Conservation (phyloP, 35 echinoderm and acorn worm genomes). For the Holothuria glaberrima region DNA sequence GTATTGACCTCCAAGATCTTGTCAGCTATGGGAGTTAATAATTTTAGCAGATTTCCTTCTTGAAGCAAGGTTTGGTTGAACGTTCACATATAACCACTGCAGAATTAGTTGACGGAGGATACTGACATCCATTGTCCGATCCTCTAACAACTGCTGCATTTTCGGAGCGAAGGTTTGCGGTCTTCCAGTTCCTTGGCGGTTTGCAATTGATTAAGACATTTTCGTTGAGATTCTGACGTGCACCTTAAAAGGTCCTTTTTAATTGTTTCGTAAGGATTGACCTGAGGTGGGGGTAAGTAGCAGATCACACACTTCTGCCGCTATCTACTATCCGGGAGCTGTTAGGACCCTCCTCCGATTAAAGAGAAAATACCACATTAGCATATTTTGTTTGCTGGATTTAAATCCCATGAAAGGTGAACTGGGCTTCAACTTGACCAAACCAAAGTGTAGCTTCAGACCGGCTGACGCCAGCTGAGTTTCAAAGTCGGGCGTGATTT, state of each 20-base stretch:
- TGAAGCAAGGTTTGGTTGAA: conserved; percentile 54
- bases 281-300: neutral
- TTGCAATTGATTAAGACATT: conserved; percentile 15
- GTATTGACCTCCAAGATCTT: neutral
- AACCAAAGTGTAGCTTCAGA: conserved; percentile 71
- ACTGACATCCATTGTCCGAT: neutral
- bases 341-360: too few relatives aligned
- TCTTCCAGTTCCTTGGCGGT: neutral
- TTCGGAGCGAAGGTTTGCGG: conserved; percentile 18
- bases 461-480: neutral
- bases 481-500: too few relatives aligned
- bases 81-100: conserved; percentile 50
- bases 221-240: conserved; percentile 53
- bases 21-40: neutral
- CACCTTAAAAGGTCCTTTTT: conserved; percentile 48
- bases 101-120: conserved; percentile 53
- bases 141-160: conserved; percentile 5
- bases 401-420: conserved; percentile 39
- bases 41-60: neutral
- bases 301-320: conserved; percentile 41
- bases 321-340: too few relatives aligned
- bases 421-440: conserved; percentile 72
- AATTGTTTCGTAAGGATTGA: conserved; percentile 1
- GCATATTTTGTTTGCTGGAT: conserved; percentile 48
- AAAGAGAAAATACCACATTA: conserved; percentile 49